Evolutionary conservation across 2,888 invertebrate species (phyloP), one percentile per base, ranked within the genome.

Genomic region (Cheilosia variabilis): DNA sequence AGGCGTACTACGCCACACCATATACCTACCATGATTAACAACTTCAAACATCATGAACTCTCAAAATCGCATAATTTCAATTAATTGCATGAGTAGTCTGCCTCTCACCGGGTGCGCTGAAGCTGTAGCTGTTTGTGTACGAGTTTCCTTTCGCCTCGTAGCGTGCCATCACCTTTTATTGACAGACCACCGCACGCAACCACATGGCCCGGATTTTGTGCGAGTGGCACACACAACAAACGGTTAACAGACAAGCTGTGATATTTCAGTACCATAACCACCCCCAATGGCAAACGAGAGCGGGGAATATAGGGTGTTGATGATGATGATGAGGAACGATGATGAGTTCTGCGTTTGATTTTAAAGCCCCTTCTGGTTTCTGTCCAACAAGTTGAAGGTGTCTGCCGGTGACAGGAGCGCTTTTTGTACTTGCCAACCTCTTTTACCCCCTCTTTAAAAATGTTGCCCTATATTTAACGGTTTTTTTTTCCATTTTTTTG

Each of bases 381-480:
- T 77, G 81, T 86, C 72, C 86, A 81, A 86, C 86, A 86, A 86
- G 86, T 86, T 86, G 81, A 86, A 76, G 72, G 63, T 76, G 76
- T 53, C 81, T 81, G 86, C 62, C 45, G 24, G 66, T 86, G 86
- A 77, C 81, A 86, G 76, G 57, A 81, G 37, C 69, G 76, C 76
- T 84, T 81, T 79, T 80, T 80, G 75, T 84, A 45, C 43, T 55
- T 45, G 47, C 45, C 63, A 47, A 31, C 50, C 50, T 22, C 41
- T 34, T 47, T 37, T 24, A 1, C 27, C 55, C 22, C 52, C 17
- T 52, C 58, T 60, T 41, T 37, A 77, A 58, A 19, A 58, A 19
- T 57, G 57, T 57, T 65, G 69, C 65, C 47, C 65, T 63, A 73
- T 57, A 68, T 31, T 47, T 62, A 52, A 57, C 65, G 52, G 47